A percentile compares a stretch with the other conserved stretches of the same genome.
Evolutionary conservation across 2,888 invertebrate genomes (phyloP).

Genomic region (Lutraria lutraria): DNA sequence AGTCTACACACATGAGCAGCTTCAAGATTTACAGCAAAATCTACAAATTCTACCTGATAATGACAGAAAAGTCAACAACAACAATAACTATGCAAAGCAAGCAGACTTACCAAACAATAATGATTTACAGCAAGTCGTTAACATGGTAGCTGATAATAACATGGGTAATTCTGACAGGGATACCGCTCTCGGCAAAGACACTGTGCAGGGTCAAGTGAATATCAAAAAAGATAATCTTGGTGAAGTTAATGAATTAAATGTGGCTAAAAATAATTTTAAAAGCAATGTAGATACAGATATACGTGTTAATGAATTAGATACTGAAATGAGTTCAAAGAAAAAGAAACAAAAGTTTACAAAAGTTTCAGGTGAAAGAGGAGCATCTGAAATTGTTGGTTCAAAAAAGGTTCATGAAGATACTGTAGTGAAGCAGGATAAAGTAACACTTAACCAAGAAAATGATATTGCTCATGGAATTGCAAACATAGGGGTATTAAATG

Average conservation of each 20-base stretch:
- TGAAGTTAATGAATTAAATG: background rate
- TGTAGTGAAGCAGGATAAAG: background rate
- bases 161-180: background rate
- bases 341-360: background rate
- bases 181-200: background rate
- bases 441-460: constrained; percentile 40
- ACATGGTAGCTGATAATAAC: constrained; percentile 12
- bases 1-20: constrained; percentile 35
- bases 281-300: background rate
- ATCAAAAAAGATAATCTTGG: background rate
- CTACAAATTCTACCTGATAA: constrained; percentile 21
- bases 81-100: constrained; percentile 6
- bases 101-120: background rate
- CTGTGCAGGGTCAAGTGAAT: background rate
- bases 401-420: background rate
- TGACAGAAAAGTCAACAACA: background rate
- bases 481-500: constrained; percentile 27
- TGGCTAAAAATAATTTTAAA: background rate
- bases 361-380: background rate
- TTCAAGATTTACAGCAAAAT: constrained; percentile 30
- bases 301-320: background rate
- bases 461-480: constrained; percentile 8
- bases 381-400: constrained; percentile 24
- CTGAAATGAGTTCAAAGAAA: background rate
- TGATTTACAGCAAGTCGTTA: background rate